A percentile compares a stretch with the other conserved stretches of the same genome.
These are phyloP conservation scores for Dicranocentrus wangi DNA, from an alignment of 2,888 invertebrate genomes.

Conservation along the genomic window DNA sequence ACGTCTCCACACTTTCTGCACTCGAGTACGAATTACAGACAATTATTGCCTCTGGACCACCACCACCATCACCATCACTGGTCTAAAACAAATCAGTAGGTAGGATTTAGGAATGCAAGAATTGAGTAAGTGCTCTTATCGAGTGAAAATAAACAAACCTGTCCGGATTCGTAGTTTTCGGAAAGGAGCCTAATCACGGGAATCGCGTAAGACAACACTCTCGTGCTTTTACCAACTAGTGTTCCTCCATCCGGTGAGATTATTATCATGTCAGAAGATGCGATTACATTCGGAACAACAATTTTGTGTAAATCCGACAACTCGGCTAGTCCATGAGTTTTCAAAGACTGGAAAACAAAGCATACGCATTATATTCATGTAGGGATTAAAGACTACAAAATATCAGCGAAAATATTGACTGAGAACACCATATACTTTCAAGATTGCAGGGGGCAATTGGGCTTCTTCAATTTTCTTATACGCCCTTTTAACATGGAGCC, in stretches of 20 bases:
- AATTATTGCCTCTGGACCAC: constrained; percentile 26
- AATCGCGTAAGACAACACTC: constrained; percentile 24
- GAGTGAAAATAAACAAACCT: too few relatives aligned
- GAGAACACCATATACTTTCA: too few relatives aligned
- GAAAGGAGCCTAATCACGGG: constrained; percentile 18
- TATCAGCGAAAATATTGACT: too few relatives aligned
- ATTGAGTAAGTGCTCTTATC: too few relatives aligned
- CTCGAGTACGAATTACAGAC: constrained; percentile 18
- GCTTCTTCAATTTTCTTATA: constrained; percentile 17
- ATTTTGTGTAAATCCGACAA: constrained; percentile 21
- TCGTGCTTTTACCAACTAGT: background rate
- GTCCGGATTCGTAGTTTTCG: background rate
- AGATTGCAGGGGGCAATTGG: too few relatives aligned
- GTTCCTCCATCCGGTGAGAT: constrained; percentile 21
- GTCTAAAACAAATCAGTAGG: too few relatives aligned
- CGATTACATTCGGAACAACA: constrained; percentile 26
- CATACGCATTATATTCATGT: background rate
- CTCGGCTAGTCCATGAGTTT: background rate
- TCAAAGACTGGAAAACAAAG: constrained; percentile 22
- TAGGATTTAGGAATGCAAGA: too few relatives aligned
- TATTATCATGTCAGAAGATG: constrained; percentile 2
- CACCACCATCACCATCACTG: too few relatives aligned
- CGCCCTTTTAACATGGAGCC: background rate
- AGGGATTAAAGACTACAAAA: too few relatives aligned
- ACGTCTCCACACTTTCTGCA: background rate